Conservation (phyloP, 2,888 invertebrate species). For the Leptarthrus brevirostris region DNA sequence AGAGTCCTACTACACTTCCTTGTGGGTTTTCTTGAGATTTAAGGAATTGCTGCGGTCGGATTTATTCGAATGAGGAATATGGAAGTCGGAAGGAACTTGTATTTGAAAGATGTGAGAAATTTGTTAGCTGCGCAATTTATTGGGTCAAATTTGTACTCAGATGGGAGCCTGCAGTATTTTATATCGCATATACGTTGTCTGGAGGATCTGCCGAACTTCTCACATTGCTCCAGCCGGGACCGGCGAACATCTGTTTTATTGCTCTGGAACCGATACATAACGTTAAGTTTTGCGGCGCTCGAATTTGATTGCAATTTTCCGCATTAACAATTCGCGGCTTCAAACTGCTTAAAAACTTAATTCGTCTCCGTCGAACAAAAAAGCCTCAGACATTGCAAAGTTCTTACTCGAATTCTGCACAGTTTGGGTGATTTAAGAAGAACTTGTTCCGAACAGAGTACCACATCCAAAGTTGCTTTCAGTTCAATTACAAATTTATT, state of each 20-base stretch:
- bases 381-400: not conserved
- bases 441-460: not conserved
- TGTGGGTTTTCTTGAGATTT: slow-evolving; percentile 31
- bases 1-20: slow-evolving; percentile 30
- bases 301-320: not conserved
- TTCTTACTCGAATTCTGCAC: not conserved
- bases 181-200: not conserved
- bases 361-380: not conserved
- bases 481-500: slow-evolving; percentile 32
- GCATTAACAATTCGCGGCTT: not conserved
- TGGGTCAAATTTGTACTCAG: slow-evolving; percentile 10
- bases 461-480: slow-evolving; percentile 8
- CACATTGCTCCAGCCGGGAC: too few species aligned
- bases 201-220: too few species aligned
- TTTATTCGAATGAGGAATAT: slow-evolving; percentile 27
- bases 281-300: not conserved
- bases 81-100: not conserved
- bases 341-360: not conserved
- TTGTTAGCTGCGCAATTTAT: slow-evolving; percentile 33
- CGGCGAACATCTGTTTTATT: too few species aligned
- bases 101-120: slow-evolving; percentile 23
- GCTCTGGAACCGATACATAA: too few species aligned
- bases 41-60: slow-evolving; percentile 26
- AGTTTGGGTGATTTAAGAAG: not conserved
- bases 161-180: slow-evolving; percentile 4